Evolutionary conservation across 2,888 invertebrate species (phyloP).

Genomic region (Neoaliturus tenellus): DNA sequence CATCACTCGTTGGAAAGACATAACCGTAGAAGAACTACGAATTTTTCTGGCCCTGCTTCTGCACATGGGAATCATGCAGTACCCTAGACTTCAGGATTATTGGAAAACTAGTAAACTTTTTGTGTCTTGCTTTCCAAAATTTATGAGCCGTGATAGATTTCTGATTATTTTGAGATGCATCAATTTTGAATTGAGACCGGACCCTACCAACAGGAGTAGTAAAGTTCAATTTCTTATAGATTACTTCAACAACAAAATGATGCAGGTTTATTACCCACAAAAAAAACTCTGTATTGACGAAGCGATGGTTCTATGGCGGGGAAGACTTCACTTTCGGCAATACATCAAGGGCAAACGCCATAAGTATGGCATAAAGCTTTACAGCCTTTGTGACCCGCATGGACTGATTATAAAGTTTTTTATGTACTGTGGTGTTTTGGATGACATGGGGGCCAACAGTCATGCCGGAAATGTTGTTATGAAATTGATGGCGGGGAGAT

Average conservation of each 20-base stretch:
- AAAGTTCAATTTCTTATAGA: slow-evolving; percentile 62
- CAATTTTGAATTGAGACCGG: not conserved
- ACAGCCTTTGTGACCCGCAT: not conserved
- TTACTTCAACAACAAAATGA: slow-evolving; percentile 60
- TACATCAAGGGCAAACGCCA: slow-evolving; percentile 68
- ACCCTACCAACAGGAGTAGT: not conserved
- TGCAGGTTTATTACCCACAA: slow-evolving; percentile 56
- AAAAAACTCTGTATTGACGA: slow-evolving; percentile 59
- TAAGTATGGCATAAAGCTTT: slow-evolving; percentile 68
- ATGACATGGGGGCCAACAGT: slow-evolving; percentile 61
- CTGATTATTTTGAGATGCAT: not conserved
- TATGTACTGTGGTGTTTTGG: not conserved
- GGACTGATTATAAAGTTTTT: not conserved
- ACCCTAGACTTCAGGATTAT: slow-evolving; percentile 19
- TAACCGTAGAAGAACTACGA: not conserved
- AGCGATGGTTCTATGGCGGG: slow-evolving; percentile 62
- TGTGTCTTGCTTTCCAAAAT: not conserved
- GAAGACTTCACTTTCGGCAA: slow-evolving; percentile 68
- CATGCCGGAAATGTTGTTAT: slow-evolving; percentile 68
- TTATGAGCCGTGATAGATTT: not conserved
- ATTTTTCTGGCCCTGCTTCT: not conserved
- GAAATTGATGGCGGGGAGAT: slow-evolving; percentile 67
- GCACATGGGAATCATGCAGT: not conserved
- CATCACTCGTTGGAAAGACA: not conserved
- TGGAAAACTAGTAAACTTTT: not conserved